Percentiles rank a stretch among this genome's conserved stretches.
phyloP scores from a whole-genome alignment of 2,113 vertebrate genomes.

The Genyomyrus donnyi region DNA sequence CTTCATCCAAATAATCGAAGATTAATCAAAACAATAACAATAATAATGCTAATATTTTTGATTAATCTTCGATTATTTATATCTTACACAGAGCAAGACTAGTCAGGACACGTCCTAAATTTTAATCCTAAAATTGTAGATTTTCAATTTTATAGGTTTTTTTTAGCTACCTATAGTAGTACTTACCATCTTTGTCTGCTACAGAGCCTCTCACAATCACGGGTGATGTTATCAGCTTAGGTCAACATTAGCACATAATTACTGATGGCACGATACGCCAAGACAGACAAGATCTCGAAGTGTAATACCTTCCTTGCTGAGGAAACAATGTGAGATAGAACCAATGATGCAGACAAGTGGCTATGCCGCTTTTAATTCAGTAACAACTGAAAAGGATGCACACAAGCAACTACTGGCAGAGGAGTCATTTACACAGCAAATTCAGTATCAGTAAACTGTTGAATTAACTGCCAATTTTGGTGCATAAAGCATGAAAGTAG shows the following conservation, averaged over 20 bases:
- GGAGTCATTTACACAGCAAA: conserved; percentile 48
- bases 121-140: not conserved
- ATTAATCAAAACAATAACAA: too few species aligned
- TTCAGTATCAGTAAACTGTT: not conserved
- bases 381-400: conserved; percentile 58
- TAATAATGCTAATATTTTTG: too few species aligned
- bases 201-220: not conserved
- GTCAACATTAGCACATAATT: not conserved
- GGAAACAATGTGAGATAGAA: not conserved
- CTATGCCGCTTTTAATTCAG: conserved; percentile 57
- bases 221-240: not conserved
- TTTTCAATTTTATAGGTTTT: not conserved
- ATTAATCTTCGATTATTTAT: not conserved
- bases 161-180: not conserved
- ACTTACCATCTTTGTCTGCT: not conserved
- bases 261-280: not conserved
- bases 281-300: not conserved
- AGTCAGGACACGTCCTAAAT: not conserved
- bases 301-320: not conserved
- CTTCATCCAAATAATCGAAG: too few species aligned
- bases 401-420: conserved; percentile 62
- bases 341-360: not conserved
- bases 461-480: conserved; percentile 46
- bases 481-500: conserved; percentile 62
- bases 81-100: not conserved